Evolutionary conservation across 2,888 invertebrate genomes (phyloP), one percentile per base, ranked within the genome.

Genomic region (Conops quadrifasciatus): DNA sequence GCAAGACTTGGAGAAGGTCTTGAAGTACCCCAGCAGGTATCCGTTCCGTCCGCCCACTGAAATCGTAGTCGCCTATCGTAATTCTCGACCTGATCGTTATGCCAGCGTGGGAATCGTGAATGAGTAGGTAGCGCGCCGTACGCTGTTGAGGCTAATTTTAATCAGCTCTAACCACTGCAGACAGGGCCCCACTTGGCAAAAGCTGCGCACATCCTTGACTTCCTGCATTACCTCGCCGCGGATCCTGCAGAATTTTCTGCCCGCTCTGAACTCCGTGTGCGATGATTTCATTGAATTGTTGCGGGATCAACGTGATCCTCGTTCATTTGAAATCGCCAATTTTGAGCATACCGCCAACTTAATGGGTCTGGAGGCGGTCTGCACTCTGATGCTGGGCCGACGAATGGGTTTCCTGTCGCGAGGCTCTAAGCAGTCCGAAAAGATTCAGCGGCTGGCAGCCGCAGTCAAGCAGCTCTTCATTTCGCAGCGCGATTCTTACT

Each of bases 11-110:
- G 94, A 94, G 80, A 89, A 89, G 43, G 91, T 95, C 19, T 87
- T 94, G n/a, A 89, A 90, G 76, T 89, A 90, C 73, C 89, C 91
- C 15, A 91, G 92, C 74, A 91, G 90, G 81, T 91, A 91, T 79
- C 94, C 94, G 0, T 89, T 93, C 78, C 88, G 95, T 21, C 95
- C 95, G 15, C 93, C 93, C 45, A 93, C 93, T 1, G 94, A 94
- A 86, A 92, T 94, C 76, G 91, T 93, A 28, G 91, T 92, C 63
- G 88, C 90, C 78, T 95, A 95, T 85, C 87, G 95, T 43, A 88
- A 87, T 68, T 90, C 90, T 58, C 88, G 92, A 21, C 92, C 92
- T 0, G 95, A 95, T 80, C 88, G 93, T 82, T 95, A 94, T 83
- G 91, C 93, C 43, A 93, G 92, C 75, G 89, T 91, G 28, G 95